Evolutionary conservation across 2,113 vertebrate species (phyloP).

Genomic region (Otis tarda): DNA sequence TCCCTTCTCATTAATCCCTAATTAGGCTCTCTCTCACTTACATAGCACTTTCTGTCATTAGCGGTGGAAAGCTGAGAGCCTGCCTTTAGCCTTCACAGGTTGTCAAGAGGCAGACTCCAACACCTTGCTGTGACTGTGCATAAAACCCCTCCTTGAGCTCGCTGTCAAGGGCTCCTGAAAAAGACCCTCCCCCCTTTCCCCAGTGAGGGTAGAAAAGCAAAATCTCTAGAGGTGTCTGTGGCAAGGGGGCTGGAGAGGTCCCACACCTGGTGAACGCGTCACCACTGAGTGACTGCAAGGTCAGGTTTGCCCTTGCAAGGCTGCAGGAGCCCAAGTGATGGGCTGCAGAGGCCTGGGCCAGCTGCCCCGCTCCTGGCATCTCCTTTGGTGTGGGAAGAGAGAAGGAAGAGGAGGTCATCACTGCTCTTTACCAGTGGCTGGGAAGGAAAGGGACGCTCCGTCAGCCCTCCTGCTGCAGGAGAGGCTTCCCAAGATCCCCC

Average conservation of each 20-base stretch:
- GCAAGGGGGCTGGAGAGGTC: neutral
- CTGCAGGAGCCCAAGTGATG: neutral
- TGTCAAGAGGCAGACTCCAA: neutral
- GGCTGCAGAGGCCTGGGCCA: neutral
- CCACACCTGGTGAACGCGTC: neutral
- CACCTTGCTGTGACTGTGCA: neutral
- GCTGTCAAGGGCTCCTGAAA: neutral
- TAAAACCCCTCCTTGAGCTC: neutral
- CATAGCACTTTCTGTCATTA: conserved; percentile 17
- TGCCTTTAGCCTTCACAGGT: conserved; percentile 13
- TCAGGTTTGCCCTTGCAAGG: neutral
- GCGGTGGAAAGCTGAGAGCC: neutral
- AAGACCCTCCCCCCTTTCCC: neutral
- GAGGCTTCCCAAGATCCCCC: neutral
- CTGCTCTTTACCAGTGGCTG: neutral
- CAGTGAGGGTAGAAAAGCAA: neutral
- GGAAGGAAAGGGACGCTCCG: neutral
- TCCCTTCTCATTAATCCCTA: conserved; percentile 42
- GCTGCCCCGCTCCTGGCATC: neutral
- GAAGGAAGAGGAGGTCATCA: neutral
- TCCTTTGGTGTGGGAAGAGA: accelerated
- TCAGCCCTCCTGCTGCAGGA: neutral
- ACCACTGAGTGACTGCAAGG: neutral
- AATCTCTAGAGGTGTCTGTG: neutral
- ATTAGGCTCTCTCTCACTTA: conserved; percentile 19